Evolutionary conservation across 2,888 invertebrate genomes (phyloP).

Genomic region (Tetanocera ferruginea): DNA sequence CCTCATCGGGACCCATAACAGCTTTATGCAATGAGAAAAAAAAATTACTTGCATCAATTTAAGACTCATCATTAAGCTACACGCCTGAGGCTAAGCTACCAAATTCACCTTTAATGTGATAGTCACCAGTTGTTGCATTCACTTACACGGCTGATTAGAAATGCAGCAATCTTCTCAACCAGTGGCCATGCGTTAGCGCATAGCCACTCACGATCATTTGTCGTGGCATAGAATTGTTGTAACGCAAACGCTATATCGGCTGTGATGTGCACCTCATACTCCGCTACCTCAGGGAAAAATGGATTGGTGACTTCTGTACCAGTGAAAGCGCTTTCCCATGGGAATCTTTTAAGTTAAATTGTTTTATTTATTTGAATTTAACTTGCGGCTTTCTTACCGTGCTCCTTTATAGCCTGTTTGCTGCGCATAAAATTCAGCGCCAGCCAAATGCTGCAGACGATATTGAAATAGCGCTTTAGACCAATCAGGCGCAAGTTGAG

Average conservation of each 20-base stretch:
- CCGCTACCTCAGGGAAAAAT: slow-evolving; percentile 73
- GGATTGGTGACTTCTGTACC: slow-evolving; percentile 75
- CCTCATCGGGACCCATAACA: slow-evolving; percentile 78
- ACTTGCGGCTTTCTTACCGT: slow-evolving; percentile 63
- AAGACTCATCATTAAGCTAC: not conserved
- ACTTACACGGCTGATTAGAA: slow-evolving; percentile 74
- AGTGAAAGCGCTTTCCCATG: slow-evolving; percentile 77
- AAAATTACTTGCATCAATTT: not conserved
- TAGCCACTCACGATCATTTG: slow-evolving; percentile 61
- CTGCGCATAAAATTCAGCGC: slow-evolving; percentile 72
- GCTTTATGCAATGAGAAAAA: slow-evolving; percentile 61
- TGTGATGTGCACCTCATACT: slow-evolving; percentile 74
- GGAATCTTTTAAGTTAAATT: slow-evolving; percentile 68
- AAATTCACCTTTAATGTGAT: slow-evolving; percentile 72
- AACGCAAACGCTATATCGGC: slow-evolving; percentile 74
- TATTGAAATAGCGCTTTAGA: slow-evolving; percentile 72
- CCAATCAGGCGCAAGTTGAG: slow-evolving; percentile 72
- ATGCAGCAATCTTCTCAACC: slow-evolving; percentile 73
- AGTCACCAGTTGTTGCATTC: slow-evolving; percentile 70
- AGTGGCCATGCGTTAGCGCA: slow-evolving; percentile 72
- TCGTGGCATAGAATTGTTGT: slow-evolving; percentile 59
- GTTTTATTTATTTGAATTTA: too few species aligned
- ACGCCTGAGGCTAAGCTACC: not conserved
- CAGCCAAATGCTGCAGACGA: slow-evolving; percentile 71
- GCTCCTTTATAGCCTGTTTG: slow-evolving; percentile 73